Evolutionary conservation across 2,888 invertebrate species (phyloP), one percentile per base, ranked within the genome.

Genomic region (Odiellus spinosus): DNA sequence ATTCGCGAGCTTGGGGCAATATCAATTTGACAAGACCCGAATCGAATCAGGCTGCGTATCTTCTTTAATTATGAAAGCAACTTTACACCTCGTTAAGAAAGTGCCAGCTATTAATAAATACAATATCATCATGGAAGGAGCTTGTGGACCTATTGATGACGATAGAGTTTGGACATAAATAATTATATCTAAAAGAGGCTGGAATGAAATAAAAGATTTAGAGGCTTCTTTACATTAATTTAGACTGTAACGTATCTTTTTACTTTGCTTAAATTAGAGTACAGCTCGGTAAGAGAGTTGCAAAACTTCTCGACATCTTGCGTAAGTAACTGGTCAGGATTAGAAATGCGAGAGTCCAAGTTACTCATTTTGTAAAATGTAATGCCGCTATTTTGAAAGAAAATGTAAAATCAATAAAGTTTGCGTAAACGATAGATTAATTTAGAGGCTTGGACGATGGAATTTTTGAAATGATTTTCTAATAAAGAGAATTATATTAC

Each of bases 241-340:
- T n/a, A n/a, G n/a, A n/a, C n/a, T n/a, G n/a, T n/a, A n/a, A n/a
- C n/a, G n/a, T n/a, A n/a, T n/a, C n/a, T n/a, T 47, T 45, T 47
- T 49, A 71, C 71, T 62, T 98, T 98, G 58, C 87, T 87, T 20
- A 95, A 77, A 65, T 96, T 93, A 51, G 91, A 88, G 70, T 98
- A 98, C 12, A 98, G 71, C 63, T 95, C 93, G 1, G 91, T 85
- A 33, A 91, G 80, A 47, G 88, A 84, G 58, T 88, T 87, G 65
- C 95, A 95, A 71, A 98, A 95, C 67, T 88, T 90, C 65, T 96
- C 96, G 1, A 96, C 84, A 64, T 98, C 96, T 1, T 86, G 90
- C 0, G 95, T 93, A 47, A 96, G 69, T 42, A 96, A 71, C 64
- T 96, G 95, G 67, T 96, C 96, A 1, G 90, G 86, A 70, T 96